These are phyloP conservation scores for Orius laevigatus DNA, from an alignment of 1,140 invertebrate genomes.

Conservation along the genomic window DNA sequence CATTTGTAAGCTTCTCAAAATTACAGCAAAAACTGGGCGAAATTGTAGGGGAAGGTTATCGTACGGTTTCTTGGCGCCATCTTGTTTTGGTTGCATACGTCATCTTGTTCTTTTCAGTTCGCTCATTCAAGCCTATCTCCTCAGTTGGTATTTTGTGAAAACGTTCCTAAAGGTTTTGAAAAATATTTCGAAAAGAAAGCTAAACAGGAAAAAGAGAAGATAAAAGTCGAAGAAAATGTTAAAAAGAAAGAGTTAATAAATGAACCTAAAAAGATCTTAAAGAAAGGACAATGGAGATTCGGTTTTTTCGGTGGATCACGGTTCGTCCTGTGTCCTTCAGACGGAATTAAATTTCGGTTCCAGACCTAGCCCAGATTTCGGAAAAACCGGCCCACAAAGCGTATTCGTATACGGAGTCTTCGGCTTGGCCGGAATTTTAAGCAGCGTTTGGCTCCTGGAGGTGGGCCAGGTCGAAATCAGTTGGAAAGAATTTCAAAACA, in stretches of 20 bases:
- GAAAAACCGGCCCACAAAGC: constrained; percentile 20
- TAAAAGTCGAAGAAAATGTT: constrained; percentile 21
- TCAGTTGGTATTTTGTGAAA: constrained; percentile 37
- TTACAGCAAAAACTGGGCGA: too few species aligned
- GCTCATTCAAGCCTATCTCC: too few species aligned
- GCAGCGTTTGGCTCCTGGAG: constrained; percentile 19
- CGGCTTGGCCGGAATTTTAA: constrained; percentile 19
- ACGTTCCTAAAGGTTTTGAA: constrained; percentile 76
- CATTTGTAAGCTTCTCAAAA: too few species aligned
- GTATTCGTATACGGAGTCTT: constrained; percentile 20
- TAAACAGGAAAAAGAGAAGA: constrained; percentile 28
- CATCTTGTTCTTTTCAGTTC: too few species aligned
- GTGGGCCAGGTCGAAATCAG: constrained; percentile 63
- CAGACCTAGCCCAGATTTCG: constrained; percentile 10
- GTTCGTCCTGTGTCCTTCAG: constrained; percentile 5
- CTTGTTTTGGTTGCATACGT: too few species aligned
- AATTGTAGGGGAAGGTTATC: too few species aligned
- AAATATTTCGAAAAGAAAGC: constrained; percentile 62
- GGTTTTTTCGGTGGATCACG: constrained; percentile 20
- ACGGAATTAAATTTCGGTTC: too few species aligned
- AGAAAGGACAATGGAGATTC: constrained; percentile 18
- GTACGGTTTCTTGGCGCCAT: too few species aligned
- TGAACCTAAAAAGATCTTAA: constrained; percentile 5
- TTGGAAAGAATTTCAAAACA: constrained; percentile 94
- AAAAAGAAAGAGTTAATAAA: constrained; percentile 2